Evolutionary conservation across 2,113 vertebrate species (phyloP), one percentile per base, ranked within the genome.

Genomic region (Columba livia): DNA sequence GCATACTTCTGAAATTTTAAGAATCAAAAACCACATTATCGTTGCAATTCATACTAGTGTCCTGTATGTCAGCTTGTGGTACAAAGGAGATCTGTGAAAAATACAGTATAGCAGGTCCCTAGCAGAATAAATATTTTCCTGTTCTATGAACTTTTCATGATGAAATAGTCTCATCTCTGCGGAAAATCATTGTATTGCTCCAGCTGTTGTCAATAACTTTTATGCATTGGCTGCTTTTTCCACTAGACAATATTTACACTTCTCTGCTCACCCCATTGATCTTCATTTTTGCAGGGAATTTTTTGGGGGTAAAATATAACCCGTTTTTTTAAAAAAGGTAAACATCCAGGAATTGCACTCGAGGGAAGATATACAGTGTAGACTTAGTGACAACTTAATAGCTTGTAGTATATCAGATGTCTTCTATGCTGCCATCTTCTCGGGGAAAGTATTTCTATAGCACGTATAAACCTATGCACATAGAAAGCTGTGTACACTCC

Each of bases 381-480:
- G 61, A 74, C 13, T 18, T 94, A 94, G 92, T 95, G 96, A 95
- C 96, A 96, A 90, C 83, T 96, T 96, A 95, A 96, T 96, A 94
- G 93, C 83, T 61, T 90, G 89, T 62, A 95, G 90, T 97, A 94
- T 96, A 92, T 96, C 94, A 96, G 85, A 82, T 82, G 88, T 90
- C 93, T 97, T 69, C 94, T 79, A 3, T 77, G 86, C 90, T 96
- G 83, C 93, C 83, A 65, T 90, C 80, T 96, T 95, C 86, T 87
- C 87, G 90, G 54, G 70, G 50, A 85, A 94, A 56, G 77, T 38
- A 82, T 95, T 93, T 94, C 88, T 95, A 17, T 81, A 24, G 69
- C 36, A 3, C 23, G 28, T 57, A 57, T 90, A 85, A 93, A 92
- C 15, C 89, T 72, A 50, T 61, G 48, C 88, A 65, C 79, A 65